These are phyloP conservation scores for Mimas tiliae DNA, from an alignment of 2,888 invertebrate genomes.

Conservation along the genomic window DNA sequence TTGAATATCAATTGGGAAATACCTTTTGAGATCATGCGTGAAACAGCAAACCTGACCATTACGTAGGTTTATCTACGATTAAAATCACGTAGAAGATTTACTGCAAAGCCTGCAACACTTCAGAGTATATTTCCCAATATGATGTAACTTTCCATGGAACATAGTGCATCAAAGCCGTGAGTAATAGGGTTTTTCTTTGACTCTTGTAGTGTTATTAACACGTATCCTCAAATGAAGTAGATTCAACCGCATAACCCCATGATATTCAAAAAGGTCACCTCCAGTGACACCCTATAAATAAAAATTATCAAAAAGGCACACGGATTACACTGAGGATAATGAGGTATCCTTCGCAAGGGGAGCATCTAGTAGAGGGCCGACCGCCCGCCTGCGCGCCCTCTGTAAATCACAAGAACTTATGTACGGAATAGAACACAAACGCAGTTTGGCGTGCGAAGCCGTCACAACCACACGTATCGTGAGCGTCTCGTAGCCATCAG, in stretches of 20 bases:
- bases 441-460: constrained; percentile 81
- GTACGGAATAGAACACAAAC: constrained; percentile 60
- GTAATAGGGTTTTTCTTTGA: constrained; percentile 20
- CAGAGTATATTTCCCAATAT: neutral
- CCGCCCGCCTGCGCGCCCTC: constrained; percentile 69
- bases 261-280: constrained; percentile 60
- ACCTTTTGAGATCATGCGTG: constrained; percentile 34
- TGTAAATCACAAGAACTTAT: constrained; percentile 71
- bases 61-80: constrained; percentile 8
- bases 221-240: constrained; percentile 20
- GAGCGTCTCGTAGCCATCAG: constrained; percentile 50
- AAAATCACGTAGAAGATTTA: constrained; percentile 1
- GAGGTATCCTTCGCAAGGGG: constrained; percentile 80
- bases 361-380: constrained; percentile 58
- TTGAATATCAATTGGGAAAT: constrained; percentile 60
- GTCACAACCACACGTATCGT: constrained; percentile 54
- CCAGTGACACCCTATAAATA: constrained; percentile 68
- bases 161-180: neutral
- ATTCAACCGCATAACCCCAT: constrained; percentile 33
- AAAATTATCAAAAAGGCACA: constrained; percentile 79
- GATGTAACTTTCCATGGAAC: constrained; percentile 1
- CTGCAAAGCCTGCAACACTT: neutral
- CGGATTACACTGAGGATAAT: constrained; percentile 82
- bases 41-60: constrained; percentile 3
- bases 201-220: constrained; percentile 6